Conservation (phyloP, 2,113 vertebrate species). For the Tinamus guttatus region DNA sequence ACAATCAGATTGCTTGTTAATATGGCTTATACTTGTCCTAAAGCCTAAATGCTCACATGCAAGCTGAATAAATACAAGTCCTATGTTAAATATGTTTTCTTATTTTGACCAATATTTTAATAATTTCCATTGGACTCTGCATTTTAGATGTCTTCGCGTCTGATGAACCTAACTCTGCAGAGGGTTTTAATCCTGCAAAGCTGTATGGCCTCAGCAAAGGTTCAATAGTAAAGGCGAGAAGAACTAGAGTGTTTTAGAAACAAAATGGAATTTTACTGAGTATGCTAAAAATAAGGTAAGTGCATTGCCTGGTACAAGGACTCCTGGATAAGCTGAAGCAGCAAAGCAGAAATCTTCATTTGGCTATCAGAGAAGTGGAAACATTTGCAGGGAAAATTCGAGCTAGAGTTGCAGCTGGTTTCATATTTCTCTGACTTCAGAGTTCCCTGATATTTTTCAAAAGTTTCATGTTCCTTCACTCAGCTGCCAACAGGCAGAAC, state of each 20-base stretch:
- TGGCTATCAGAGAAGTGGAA: not conserved
- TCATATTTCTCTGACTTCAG: not conserved
- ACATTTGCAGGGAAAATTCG: not conserved
- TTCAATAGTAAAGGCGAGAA: not conserved
- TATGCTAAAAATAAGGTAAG: constrained; percentile 48
- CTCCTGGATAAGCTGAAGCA: constrained; percentile 43
- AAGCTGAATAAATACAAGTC: not conserved
- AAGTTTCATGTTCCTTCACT: not conserved
- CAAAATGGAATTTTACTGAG: constrained; percentile 54
- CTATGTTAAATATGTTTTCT: not conserved
- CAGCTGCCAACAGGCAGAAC: not conserved
- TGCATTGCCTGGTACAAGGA: constrained; percentile 31
- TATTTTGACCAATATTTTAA: not conserved
- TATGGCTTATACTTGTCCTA: not conserved
- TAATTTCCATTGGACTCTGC: constrained; percentile 28
- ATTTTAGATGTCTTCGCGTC: not conserved
- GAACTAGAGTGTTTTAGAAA: constrained; percentile 11
- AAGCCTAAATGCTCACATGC: not conserved
- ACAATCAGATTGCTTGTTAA: not conserved
- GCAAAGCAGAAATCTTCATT: constrained; percentile 43
- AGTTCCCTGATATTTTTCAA: not conserved
- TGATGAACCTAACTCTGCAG: constrained; percentile 16
- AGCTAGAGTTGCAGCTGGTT: not conserved
- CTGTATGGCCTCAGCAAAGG: constrained; percentile 41
- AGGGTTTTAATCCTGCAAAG: constrained; percentile 26